Base-by-base conservation (phyloP, 2,888 invertebrate species). In the Ptilodon capucinus region DNA sequence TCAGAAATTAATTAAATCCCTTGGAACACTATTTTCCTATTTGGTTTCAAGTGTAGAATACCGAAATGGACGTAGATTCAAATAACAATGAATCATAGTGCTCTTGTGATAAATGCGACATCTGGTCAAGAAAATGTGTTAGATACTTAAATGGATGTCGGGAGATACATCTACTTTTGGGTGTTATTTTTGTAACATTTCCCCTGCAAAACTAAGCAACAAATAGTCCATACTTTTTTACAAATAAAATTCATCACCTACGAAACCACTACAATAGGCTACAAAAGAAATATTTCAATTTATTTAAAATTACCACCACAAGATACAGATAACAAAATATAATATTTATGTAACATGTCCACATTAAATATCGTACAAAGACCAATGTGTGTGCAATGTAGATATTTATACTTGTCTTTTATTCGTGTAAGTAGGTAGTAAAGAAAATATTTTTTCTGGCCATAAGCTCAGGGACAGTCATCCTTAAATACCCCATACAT, bases 241-340 rank as follows among this genome's bases (percentile, higher is more conserved):
- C 84, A 84, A 83, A 80, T 80, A 81, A 79, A 80, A 81, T 80
- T 78, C 76, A 74, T 73, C 70, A 74, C 64, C 75, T 79, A 79
- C 75, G 76, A 81, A 77, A 78, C 76, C 80, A 79, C 73, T 78
- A 80, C 70, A 74, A 78, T 71, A 79, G 68, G 72, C 76, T 83
- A 81, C 65, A 78, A 79, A 74, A 63, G 68, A 71, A 72, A 71
- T 58, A 57, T 68, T 64, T 63, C 61, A 71, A 71, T 69, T 64
- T 64, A 60, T 67, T 70, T 49, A 11, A 14, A 25, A 40, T 69
- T 65, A 76, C 78, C 78, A 76, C 76, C 78, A 76, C 76, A 75
- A 70, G 59, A 59, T 63, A 64, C 60, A 51, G 56, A 50, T 60
- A 62, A 45, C 19, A 39, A 51, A 56, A 49, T 46, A 52, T 56